These are phyloP conservation scores for Rhinatrema bivittatum DNA, from an alignment of 2,797 vertebrate species.

Conservation along the genomic window DNA sequence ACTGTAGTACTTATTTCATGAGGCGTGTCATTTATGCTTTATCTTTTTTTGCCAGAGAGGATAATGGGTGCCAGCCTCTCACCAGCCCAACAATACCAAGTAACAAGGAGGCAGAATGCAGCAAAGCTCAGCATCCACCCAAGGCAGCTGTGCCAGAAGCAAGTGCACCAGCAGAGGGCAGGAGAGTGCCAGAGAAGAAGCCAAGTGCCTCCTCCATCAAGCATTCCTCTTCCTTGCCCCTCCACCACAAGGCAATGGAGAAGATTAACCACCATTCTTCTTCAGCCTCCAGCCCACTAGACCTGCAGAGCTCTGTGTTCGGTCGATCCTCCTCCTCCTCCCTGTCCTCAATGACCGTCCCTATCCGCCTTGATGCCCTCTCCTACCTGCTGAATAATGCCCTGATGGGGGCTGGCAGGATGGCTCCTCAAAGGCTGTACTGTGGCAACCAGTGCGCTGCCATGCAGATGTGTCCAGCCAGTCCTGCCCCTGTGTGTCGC, in stretches of 20 bases:
- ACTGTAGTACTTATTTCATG: too few species aligned
- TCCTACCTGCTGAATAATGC: constrained; percentile 47
- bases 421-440: constrained; percentile 3
- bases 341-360: constrained; percentile 35
- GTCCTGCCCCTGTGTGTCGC: too few species aligned
- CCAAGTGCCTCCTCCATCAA: background rate
- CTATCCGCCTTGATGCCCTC: constrained; percentile 44
- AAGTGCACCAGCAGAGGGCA: background rate
- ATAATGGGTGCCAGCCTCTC: too few species aligned
- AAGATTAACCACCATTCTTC: background rate
- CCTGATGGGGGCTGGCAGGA: constrained; percentile 22
- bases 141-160: too few species aligned
- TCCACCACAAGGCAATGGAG: background rate
- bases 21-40: too few species aligned
- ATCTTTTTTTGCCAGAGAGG: too few species aligned
- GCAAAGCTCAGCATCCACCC: too few species aligned
- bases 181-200: background rate
- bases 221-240: background rate
- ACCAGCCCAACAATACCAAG: too few species aligned
- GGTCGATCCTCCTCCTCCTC: background rate
- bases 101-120: too few species aligned
- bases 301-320: constrained; percentile 5
- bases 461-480: too few species aligned
- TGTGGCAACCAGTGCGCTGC: background rate
- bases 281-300: background rate